Conservation (phyloP, 2,797 vertebrate species). For the Pseudotriccus pelzelni region DNA sequence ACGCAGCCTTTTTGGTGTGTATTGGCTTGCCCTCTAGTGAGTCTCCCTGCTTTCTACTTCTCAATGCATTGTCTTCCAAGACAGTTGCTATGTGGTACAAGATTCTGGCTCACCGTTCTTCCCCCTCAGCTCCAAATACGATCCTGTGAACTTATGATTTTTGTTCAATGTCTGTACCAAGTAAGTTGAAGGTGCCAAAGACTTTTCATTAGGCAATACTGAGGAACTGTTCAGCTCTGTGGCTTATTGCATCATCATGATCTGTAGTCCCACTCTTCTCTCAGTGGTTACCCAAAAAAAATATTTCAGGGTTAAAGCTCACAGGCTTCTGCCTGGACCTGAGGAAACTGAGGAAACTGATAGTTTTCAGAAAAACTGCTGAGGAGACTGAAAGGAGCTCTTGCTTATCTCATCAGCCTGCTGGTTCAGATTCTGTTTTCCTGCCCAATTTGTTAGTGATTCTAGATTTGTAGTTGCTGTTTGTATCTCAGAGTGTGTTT, state of each 20-base stretch:
- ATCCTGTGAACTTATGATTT: not conserved
- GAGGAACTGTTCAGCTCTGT: not conserved
- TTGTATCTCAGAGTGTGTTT: not conserved
- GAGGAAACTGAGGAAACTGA: not conserved
- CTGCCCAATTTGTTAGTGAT: not conserved
- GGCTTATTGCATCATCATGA: not conserved
- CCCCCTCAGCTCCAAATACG: not conserved
- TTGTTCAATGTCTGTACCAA: not conserved
- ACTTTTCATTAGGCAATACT: rapidly evolving
- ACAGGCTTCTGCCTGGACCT: not conserved
- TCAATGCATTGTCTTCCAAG: not conserved
- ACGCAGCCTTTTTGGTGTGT: not conserved
- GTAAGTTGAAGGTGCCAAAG: not conserved
- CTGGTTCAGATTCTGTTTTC: not conserved
- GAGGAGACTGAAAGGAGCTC: not conserved
- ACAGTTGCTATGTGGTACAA: not conserved
- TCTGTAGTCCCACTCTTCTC: not conserved
- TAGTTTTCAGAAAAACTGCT: not conserved
- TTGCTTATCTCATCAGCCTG: not conserved
- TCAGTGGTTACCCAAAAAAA: not conserved
- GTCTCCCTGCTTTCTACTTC: not conserved
- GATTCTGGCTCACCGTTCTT: not conserved
- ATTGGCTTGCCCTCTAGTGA: not conserved
- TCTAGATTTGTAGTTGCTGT: not conserved
- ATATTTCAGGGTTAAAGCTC: not conserved